Percentiles rank a stretch among this genome's conserved stretches.
Evolutionary conservation across 2,113 vertebrate genomes (phyloP).

Genomic region (Illadopsis cleaveri): DNA sequence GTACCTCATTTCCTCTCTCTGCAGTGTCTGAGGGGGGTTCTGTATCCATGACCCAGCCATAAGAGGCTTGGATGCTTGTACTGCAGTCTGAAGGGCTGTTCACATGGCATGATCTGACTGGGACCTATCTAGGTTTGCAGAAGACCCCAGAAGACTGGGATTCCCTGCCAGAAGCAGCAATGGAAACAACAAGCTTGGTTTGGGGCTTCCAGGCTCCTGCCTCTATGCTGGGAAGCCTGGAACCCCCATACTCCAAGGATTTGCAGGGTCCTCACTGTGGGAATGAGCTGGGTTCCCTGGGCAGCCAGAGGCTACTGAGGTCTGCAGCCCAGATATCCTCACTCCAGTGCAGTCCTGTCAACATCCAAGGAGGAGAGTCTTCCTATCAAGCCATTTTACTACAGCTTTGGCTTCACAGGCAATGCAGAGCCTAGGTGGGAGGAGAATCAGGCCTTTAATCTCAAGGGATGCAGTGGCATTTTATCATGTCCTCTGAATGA

Average conservation of each 20-base stretch:
- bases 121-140: background rate
- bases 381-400: background rate
- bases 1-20: background rate
- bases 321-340: background rate
- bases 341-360: background rate
- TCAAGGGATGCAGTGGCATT: background rate
- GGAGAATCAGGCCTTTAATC: background rate
- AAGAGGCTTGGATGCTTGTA: background rate
- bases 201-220: background rate
- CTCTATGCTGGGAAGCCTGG: background rate
- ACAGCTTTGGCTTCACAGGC: background rate
- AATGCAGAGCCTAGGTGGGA: background rate
- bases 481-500: background rate
- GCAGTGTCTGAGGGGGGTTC: background rate
- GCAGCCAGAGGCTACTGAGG: background rate
- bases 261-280: background rate
- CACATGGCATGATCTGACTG: background rate
- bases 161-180: background rate
- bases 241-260: background rate
- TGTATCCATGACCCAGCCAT: background rate
- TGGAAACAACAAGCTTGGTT: background rate
- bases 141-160: background rate
- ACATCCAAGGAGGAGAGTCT: background rate
- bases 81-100: background rate
- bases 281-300: background rate